Evolutionary conservation across 2,888 invertebrate genomes (phyloP).

Genomic region (Lasioglossum calceatum): DNA sequence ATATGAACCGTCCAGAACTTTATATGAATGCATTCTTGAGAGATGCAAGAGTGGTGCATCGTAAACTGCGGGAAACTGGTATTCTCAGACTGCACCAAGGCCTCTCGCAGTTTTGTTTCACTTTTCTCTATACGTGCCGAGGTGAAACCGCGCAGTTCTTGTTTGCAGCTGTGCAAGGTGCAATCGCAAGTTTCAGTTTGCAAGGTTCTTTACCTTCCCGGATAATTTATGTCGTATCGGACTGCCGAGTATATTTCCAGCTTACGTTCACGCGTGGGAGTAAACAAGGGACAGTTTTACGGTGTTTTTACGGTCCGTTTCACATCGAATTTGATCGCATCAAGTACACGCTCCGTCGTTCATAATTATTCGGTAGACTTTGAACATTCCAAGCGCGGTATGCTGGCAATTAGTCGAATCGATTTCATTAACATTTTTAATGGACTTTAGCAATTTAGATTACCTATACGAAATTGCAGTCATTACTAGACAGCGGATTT

Average conservation of each 20-base stretch:
- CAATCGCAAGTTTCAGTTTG: conserved; percentile 33
- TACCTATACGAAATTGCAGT: too few relatives aligned
- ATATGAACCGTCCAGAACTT: background rate
- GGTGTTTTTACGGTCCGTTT: background rate
- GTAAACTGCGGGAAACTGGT: conserved; percentile 9
- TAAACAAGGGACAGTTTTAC: background rate
- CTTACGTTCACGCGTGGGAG: background rate
- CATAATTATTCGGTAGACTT: background rate
- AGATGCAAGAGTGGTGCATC: background rate
- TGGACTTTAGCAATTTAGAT: too few relatives aligned
- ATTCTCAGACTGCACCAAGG: background rate
- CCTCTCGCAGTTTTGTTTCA: conserved; percentile 9
- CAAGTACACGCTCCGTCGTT: background rate
- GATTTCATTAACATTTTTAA: too few relatives aligned
- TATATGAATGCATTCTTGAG: background rate
- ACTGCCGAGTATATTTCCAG: conserved; percentile 2
- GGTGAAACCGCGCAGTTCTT: background rate
- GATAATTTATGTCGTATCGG: conserved; percentile 22
- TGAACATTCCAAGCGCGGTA: background rate
- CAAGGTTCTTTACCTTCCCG: background rate
- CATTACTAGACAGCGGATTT: too few relatives aligned
- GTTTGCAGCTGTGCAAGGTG: conserved; percentile 5
- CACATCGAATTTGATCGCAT: background rate
- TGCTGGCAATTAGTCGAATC: too few relatives aligned
- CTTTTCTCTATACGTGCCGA: background rate